Evolutionary conservation across 2,888 invertebrate genomes (phyloP).

Genomic region (Spisula solida): DNA sequence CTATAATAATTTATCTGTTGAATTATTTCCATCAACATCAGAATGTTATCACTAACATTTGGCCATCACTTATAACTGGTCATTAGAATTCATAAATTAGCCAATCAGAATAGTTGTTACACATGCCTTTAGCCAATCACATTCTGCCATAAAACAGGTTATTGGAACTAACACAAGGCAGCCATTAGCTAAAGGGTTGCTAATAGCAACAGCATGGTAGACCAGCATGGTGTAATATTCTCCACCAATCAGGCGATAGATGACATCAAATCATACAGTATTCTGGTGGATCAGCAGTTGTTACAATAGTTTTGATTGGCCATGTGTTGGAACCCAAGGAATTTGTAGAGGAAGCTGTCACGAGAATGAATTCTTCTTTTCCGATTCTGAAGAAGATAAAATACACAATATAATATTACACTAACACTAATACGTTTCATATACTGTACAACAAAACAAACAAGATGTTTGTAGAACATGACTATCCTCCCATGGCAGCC

Average conservation of each 20-base stretch:
- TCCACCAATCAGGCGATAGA: constrained; percentile 29
- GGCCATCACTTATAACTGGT: background rate
- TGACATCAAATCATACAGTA: constrained; percentile 25
- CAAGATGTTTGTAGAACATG: no score
- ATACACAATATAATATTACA: no score
- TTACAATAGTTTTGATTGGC: constrained; percentile 66
- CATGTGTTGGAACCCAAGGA: constrained; percentile 4
- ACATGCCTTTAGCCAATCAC: background rate
- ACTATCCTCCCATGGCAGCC: no score
- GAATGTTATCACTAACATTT: background rate
- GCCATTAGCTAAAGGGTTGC: background rate
- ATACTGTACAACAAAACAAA: no score
- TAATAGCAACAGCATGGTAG: background rate
- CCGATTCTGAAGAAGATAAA: constrained; percentile 31
- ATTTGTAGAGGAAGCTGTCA: constrained; percentile 45
- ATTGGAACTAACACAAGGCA: background rate
- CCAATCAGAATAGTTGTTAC: constrained; percentile 13
- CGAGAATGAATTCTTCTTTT: constrained; percentile 65
- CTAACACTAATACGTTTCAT: no score
- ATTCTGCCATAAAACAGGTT: background rate
- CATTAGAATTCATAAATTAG: background rate
- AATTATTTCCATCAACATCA: background rate
- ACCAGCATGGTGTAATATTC: background rate
- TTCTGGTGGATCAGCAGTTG: constrained; percentile 57
- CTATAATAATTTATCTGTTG: background rate